Evolutionary conservation across 2,797 vertebrate genomes (phyloP), one percentile per base, ranked within the genome.

Genomic region (Micromesistius poutassou): DNA sequence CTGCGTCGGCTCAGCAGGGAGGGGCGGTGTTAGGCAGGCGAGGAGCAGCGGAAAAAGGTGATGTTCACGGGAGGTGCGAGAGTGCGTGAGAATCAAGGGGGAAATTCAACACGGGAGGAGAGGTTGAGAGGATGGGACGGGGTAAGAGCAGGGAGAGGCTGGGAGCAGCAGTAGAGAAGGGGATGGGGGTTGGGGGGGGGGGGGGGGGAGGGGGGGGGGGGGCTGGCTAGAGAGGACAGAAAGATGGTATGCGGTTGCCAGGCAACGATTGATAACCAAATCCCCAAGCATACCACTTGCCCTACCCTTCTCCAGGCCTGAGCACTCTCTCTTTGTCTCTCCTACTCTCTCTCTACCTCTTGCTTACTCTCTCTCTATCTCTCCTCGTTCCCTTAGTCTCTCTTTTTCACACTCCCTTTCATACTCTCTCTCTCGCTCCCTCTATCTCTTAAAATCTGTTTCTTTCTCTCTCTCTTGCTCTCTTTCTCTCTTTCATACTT

Each of bases 261-360:
- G 82, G 94, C 93, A 95, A 94, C 94, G 88, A 91, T 72, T 73
- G 91, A 94, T 96, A 95, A 94, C 89, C 93, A 95, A 96, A 96
- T 96, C 95, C 94, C 94, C 68, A 85, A 90, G 93, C 91, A 95
- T 91, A 91, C 89, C 81, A 78, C 81, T 85, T 85, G 90, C 90
- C 90, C 90, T 84, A 83, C 83, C 90, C 89, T 93, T 62, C 22
- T n/a, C 2, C n/a, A 4, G n/a, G 1, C n/a, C 55, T 62, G 5
- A n/a, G 4, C 22, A 4, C 50, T 62, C 50, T 62, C 50, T n/a
- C 50, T 62, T 22, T 62, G 22, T 62, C 50, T 62, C 22, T 62
- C 50, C n/a, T 19, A 22, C 19, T 55, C 50, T 62, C 50, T n/a
- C 50, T n/a, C 50, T 50, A 1, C 7, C 5, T n/a, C 50, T 55